A percentile compares a stretch with the other conserved stretches of the same genome.
Evolutionary conservation across 2,888 invertebrate genomes (phyloP).

Genomic region (Sturmia bella): DNA sequence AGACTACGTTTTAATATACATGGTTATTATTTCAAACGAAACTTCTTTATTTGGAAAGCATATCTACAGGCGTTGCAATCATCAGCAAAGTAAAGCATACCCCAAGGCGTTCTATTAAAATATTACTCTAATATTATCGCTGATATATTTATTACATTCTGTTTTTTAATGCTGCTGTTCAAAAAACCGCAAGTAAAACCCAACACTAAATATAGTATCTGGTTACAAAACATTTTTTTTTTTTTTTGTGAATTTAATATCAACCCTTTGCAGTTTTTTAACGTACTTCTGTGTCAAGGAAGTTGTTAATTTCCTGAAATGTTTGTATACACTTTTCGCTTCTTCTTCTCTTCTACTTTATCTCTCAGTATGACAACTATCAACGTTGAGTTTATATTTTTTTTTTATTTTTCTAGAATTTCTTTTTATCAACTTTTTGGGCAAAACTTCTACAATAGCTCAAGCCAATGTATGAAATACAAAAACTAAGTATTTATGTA

Average conservation of each 20-base stretch:
- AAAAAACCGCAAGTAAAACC: constrained; percentile 38
- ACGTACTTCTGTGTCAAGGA: constrained; percentile 51
- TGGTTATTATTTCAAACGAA: constrained; percentile 1
- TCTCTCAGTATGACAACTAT: constrained; percentile 48
- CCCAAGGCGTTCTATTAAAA: constrained; percentile 30
- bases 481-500: background rate
- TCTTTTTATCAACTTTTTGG: constrained; percentile 38
- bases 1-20: background rate
- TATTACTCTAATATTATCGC: constrained; percentile 22
- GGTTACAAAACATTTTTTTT: constrained; percentile 32
- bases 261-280: constrained; percentile 7
- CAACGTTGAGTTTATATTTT: constrained; percentile 6
- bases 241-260: constrained; percentile 6
- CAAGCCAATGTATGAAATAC: background rate
- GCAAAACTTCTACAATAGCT: background rate
- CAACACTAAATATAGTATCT: constrained; percentile 47
- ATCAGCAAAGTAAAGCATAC: constrained; percentile 38
- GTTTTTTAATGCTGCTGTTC: background rate
- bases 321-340: background rate
- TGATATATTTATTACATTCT: background rate
- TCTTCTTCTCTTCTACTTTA: background rate
- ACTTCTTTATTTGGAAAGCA: constrained; percentile 9
- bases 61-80: background rate
- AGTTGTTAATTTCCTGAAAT: constrained; percentile 66
- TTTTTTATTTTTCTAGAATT: background rate